Base-by-base conservation (phyloP, 2,797 vertebrate species). In the Sebastiscus tertius region DNA sequence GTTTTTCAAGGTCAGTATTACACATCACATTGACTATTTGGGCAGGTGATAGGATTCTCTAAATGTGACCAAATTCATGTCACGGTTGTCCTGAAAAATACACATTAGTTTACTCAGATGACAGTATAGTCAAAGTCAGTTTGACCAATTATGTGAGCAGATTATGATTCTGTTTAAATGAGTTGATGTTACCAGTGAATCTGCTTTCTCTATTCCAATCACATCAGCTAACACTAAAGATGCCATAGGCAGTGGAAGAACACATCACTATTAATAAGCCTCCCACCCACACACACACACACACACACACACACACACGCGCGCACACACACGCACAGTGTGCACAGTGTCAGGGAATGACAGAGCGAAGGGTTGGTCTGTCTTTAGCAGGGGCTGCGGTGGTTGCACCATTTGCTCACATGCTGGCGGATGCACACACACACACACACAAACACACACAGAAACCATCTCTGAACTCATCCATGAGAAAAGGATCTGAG, bases 341-440 rank as follows among this genome's bases (percentile, higher is more conserved):
- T 22, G 67, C 72, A 84, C 69, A 14, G 34, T 77, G 58, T 86
- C 60, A 84, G 79, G 52, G 79, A 92, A 81, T 63, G 82, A 84
- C 81, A 82, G 76, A 83, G 77, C 74, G 55, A 84, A 74, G 76
- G 83, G 54, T 65, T 87, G 49, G 65, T 87, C 72, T 77, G 84
- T 88, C 86, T 88, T 85, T 46, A 79, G 77, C 55, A 75, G 72
- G 81, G 80, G 85, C 88, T 91, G 89, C 87, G 88, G 89, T 79
- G 84, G 84, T 87, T 94, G 90, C 93, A 90, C 89, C 91, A 92
- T 87, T 94, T 75, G 86, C 84, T 91, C 87, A 83, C 88, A 90
- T 79, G 75, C 89, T 81, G 64, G 71, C 78, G 84, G 66, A 88
- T 34, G 56, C 69, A 76, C 58, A 29, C 52, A 59, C 46, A 49